phyloP scores from a whole-genome alignment of 1,140 invertebrate species.

The Glossosoma conforme region DNA sequence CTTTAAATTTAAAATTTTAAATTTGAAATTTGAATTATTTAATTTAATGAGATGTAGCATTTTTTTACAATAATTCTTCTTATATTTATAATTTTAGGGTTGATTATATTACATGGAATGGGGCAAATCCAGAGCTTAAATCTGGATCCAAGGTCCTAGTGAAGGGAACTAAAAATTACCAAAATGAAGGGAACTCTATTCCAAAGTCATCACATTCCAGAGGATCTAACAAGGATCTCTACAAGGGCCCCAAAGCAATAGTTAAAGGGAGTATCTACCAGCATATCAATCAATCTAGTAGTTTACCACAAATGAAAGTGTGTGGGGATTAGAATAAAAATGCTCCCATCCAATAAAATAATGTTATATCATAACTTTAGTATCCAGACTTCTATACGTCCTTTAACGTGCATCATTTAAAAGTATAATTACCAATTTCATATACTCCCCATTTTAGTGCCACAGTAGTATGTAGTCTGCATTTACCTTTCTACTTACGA shows the following conservation, averaged over 20 bases:
- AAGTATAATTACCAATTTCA: too few relatives aligned
- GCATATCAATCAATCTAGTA: slow-evolving; percentile 24
- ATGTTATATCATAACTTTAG: too few relatives aligned
- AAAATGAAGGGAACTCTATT: neutral
- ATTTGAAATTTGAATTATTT: too few relatives aligned
- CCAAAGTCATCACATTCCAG: slow-evolving; percentile 5
- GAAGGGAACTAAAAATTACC: slow-evolving; percentile 15
- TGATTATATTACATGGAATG: slow-evolving; percentile 30
- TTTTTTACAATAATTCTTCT: too few relatives aligned
- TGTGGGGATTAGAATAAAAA: slow-evolving; percentile 23
- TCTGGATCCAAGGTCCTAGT: slow-evolving; percentile 6
- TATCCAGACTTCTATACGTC: too few relatives aligned
- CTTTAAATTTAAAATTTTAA: too few relatives aligned
- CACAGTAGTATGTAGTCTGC: too few relatives aligned
- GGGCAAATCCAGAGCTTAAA: slow-evolving; percentile 28
- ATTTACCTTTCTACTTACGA: too few relatives aligned
- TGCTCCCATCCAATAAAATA: too few relatives aligned
- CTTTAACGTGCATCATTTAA: too few relatives aligned
- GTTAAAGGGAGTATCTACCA: slow-evolving; percentile 28
- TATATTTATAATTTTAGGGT: slow-evolving; percentile 13
- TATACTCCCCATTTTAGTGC: too few relatives aligned
- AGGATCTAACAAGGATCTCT: slow-evolving; percentile 23
- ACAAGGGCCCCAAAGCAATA: slow-evolving; percentile 21
- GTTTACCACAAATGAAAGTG: slow-evolving; percentile 28
- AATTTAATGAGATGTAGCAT: too few relatives aligned